Percentiles rank a stretch among this genome's conserved stretches.
phyloP scores from a whole-genome alignment of 2,113 vertebrate genomes.

The Nematolebias whitei region DNA sequence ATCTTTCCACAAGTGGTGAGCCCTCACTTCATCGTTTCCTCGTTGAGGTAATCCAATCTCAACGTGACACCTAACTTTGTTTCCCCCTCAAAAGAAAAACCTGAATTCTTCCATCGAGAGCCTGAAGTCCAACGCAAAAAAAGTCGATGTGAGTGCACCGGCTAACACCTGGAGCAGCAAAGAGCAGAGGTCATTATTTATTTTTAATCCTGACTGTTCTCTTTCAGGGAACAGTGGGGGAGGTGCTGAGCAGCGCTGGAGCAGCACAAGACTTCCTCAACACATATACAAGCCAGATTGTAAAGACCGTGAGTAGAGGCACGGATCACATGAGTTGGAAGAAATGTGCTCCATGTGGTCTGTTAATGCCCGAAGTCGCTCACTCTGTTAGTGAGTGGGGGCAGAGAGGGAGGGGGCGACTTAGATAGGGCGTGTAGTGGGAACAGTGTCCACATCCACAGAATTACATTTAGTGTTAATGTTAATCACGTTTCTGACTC shows the following conservation, averaged over 20 bases:
- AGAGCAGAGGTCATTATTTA: background rate
- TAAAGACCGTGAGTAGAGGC: conserved; percentile 80
- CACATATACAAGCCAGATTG: conserved; percentile 62
- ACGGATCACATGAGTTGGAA: conserved; percentile 50
- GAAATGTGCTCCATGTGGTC: conserved; percentile 39
- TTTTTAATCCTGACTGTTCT: conserved; percentile 5
- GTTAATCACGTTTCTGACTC: too few relatives aligned
- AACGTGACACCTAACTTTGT: too few relatives aligned
- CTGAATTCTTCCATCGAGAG: conserved; percentile 64
- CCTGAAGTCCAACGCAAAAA: conserved; percentile 30
- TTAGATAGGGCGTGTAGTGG: background rate
- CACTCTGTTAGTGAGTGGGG: conserved; percentile 40
- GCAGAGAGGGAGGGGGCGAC: background rate
- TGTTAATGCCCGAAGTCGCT: conserved; percentile 37
- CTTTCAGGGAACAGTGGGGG: conserved; percentile 64
- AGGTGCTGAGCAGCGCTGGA: conserved; percentile 47
- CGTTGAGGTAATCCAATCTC: too few relatives aligned
- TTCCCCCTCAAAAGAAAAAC: conserved; percentile 63
- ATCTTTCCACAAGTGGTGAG: conserved; percentile 78
- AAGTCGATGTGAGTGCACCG: conserved; percentile 71
- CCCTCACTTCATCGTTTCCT: background rate
- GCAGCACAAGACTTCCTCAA: conserved; percentile 76
- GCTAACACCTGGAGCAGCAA: background rate
- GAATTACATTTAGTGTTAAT: background rate
- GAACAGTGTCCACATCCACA: conserved; percentile 15